These are phyloP conservation scores for Erebia palarica DNA, from an alignment of 2,888 invertebrate species.

Conservation along the genomic window DNA sequence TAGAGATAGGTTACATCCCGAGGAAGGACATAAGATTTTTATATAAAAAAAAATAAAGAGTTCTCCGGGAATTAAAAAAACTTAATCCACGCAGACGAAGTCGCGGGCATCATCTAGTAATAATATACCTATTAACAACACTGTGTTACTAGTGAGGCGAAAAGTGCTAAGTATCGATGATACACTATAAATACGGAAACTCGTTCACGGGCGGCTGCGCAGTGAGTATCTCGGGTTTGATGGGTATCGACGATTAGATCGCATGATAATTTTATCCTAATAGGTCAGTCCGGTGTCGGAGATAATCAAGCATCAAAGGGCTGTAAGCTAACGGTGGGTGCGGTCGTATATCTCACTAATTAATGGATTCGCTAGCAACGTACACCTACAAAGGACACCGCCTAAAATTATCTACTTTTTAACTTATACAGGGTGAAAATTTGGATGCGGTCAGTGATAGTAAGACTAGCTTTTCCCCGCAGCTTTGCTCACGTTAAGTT, in stretches of 20 bases:
- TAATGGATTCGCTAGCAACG: conserved; percentile 77
- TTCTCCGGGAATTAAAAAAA: too few species aligned
- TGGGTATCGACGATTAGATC: conserved; percentile 67
- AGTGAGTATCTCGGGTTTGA: conserved; percentile 10
- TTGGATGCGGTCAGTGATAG: neutral
- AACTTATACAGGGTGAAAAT: conserved; percentile 2
- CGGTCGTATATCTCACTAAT: conserved; percentile 78
- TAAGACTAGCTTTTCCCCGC: neutral
- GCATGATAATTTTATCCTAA: conserved; percentile 68
- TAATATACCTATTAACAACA: too few species aligned
- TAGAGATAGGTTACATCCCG: too few species aligned
- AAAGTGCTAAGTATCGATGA: too few species aligned
- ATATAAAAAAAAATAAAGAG: too few species aligned
- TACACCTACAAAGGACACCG: conserved; percentile 75
- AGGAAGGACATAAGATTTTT: too few species aligned
- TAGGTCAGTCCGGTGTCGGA: conserved; percentile 80
- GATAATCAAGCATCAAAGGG: conserved; percentile 81
- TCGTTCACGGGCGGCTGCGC: too few species aligned
- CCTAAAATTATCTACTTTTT: conserved; percentile 48
- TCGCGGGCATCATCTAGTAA: too few species aligned
- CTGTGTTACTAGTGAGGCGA: too few species aligned
- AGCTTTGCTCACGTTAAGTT: too few species aligned
- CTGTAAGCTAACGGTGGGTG: conserved; percentile 68
- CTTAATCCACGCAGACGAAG: too few species aligned
- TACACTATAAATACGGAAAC: too few species aligned